phyloP scores from a whole-genome alignment of 2,888 invertebrate species.

The Teleogryllus oceanicus region DNA sequence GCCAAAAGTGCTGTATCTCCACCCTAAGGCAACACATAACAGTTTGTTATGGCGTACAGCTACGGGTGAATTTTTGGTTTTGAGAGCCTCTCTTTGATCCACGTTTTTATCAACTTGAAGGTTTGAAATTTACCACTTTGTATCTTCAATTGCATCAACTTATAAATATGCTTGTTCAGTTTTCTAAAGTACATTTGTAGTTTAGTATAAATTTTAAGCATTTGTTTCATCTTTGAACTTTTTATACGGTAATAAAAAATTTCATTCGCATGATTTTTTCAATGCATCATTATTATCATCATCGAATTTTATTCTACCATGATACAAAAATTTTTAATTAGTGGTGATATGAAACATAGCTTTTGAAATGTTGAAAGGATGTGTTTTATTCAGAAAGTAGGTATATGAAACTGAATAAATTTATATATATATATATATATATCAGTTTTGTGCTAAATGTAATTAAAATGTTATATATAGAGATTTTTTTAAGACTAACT shows the following conservation, averaged over 20 bases:
- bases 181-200: conserved; percentile 9
- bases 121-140: conserved; percentile 18
- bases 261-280: not conserved
- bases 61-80: conserved; percentile 2
- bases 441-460: too few relatives aligned
- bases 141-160: conserved; percentile 1
- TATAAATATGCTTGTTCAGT: not conserved
- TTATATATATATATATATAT: too few relatives aligned
- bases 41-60: conserved; percentile 6
- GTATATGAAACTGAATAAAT: too few relatives aligned
- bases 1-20: conserved; percentile 9
- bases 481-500: too few relatives aligned
- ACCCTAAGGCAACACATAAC: conserved; percentile 1
- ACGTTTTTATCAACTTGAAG: not conserved
- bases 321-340: too few relatives aligned
- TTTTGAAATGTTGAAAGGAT: too few relatives aligned
- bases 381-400: too few relatives aligned
- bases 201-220: not conserved
- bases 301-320: not conserved
- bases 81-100: conserved; percentile 11
- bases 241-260: not conserved
- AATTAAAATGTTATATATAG: too few relatives aligned
- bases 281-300: not conserved
- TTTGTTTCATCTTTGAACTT: conserved; percentile 1
- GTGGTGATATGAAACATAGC: not conserved